Percentiles rank a stretch among this genome's conserved stretches.
Conservation (phyloP, 1,140 invertebrate genomes). For the Drosophila parvula region DNA sequence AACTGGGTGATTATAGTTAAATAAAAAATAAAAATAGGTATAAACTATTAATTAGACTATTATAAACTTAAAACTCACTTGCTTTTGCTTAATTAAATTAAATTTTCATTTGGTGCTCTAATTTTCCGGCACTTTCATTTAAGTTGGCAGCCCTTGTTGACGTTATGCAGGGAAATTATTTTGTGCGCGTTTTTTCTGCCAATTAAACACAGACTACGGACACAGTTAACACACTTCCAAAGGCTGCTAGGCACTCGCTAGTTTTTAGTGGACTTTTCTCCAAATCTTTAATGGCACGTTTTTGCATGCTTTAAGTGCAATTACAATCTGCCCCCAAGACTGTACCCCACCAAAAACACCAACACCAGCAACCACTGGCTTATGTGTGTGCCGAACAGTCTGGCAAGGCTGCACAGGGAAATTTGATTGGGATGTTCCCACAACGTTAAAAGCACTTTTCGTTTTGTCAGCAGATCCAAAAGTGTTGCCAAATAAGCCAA, state of each 20-base stretch:
- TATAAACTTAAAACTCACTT: not conserved
- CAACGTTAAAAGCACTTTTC: conserved; percentile 52
- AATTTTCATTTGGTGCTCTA: too few species aligned
- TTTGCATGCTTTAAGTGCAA: too few species aligned
- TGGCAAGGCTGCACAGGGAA: conserved; percentile 40
- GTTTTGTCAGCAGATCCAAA: conserved; percentile 35
- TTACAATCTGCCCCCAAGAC: conserved; percentile 35
- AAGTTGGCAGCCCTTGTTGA: conserved; percentile 24
- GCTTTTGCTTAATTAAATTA: not conserved
- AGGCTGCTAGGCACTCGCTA: not conserved
- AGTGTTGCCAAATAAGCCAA: conserved; percentile 15
- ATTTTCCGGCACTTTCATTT: not conserved
- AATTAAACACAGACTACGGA: not conserved
- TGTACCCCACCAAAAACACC: conserved; percentile 53
- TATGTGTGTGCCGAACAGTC: conserved; percentile 11
- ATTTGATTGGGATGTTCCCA: conserved; percentile 55
- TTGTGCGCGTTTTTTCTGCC: conserved; percentile 43
- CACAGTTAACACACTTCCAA: not conserved
- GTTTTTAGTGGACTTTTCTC: not conserved
- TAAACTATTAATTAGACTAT: not conserved
- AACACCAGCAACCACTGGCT: conserved; percentile 2
- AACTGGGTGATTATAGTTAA: not conserved
- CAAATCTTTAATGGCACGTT: not conserved
- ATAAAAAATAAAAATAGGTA: too few species aligned
- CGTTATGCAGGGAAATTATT: conserved; percentile 51